A percentile compares a stretch with the other conserved stretches of the same genome.
Evolutionary conservation across 1,140 invertebrate genomes (phyloP).

Genomic region (Eupeodes corollae): DNA sequence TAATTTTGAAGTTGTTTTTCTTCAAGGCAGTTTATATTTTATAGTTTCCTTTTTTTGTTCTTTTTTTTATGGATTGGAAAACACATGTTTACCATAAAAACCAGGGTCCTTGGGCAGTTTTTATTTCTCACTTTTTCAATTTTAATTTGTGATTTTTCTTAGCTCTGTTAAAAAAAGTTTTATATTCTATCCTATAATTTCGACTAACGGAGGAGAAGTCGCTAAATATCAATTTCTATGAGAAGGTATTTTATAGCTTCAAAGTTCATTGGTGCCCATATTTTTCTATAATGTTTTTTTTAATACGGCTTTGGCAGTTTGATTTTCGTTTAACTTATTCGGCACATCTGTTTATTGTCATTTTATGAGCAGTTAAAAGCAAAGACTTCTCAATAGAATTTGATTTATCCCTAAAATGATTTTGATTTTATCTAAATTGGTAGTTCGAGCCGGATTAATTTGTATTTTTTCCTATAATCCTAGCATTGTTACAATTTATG

Average conservation of each 20-base stretch:
- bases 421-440: neutral
- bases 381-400: neutral
- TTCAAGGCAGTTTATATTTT: too few relatives aligned
- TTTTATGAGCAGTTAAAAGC: neutral
- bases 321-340: too few relatives aligned
- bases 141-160: neutral
- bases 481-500: neutral
- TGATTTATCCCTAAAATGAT: neutral
- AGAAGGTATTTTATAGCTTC: neutral
- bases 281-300: neutral
- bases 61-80: neutral
- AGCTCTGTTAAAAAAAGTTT: neutral
- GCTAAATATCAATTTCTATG: constrained; percentile 10
- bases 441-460: neutral
- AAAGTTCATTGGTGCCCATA: neutral
- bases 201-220: constrained; percentile 41
- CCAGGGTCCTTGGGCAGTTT: too few relatives aligned
- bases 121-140: neutral
- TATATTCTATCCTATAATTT: constrained; percentile 6
- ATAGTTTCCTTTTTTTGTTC: too few relatives aligned
- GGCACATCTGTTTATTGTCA: too few relatives aligned
- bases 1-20: too few relatives aligned
- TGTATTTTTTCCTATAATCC: too few relatives aligned
- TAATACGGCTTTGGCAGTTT: constrained; percentile 1
- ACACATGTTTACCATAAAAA: neutral